Evolutionary conservation across 2,888 invertebrate genomes (phyloP).

Genomic region (Thera obeliscata): DNA sequence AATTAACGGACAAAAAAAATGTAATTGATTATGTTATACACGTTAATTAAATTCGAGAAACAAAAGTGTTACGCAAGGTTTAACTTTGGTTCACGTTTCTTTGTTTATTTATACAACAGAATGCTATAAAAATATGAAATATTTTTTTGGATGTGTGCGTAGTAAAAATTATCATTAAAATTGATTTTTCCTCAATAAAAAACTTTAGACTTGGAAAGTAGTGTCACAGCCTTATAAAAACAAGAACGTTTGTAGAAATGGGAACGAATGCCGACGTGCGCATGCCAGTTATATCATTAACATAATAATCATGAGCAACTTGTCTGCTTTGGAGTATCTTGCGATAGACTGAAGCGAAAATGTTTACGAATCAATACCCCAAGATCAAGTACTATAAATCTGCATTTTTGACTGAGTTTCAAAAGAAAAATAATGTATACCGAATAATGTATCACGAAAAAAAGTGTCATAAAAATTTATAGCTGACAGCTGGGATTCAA

Average conservation of each 20-base stretch:
- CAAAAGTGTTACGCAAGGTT: not conserved
- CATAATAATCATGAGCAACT: slow-evolving; percentile 62
- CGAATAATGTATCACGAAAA: too few relatives aligned
- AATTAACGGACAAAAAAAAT: too few relatives aligned
- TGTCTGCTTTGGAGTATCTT: slow-evolving; percentile 34
- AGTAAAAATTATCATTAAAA: not conserved
- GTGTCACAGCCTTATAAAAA: slow-evolving; percentile 48
- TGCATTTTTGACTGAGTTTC: too few relatives aligned
- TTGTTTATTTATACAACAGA: too few relatives aligned
- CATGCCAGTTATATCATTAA: slow-evolving; percentile 67
- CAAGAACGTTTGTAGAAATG: slow-evolving; percentile 59
- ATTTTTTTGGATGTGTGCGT: too few relatives aligned
- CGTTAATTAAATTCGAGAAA: too few relatives aligned
- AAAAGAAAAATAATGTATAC: too few relatives aligned
- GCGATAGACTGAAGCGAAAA: slow-evolving; percentile 45
- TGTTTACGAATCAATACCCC: not conserved
- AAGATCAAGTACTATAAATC: too few relatives aligned
- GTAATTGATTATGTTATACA: too few relatives aligned
- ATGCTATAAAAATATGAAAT: not conserved
- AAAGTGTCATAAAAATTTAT: too few relatives aligned
- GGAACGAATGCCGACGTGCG: slow-evolving; percentile 63
- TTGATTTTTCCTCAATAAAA: slow-evolving; percentile 14
- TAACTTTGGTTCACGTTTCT: not conserved
- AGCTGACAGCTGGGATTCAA: too few relatives aligned
- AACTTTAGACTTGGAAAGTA: slow-evolving; percentile 38